Base-by-base conservation (phyloP, 2,797 vertebrate genomes). In the Spinibarbus caldwelli region DNA sequence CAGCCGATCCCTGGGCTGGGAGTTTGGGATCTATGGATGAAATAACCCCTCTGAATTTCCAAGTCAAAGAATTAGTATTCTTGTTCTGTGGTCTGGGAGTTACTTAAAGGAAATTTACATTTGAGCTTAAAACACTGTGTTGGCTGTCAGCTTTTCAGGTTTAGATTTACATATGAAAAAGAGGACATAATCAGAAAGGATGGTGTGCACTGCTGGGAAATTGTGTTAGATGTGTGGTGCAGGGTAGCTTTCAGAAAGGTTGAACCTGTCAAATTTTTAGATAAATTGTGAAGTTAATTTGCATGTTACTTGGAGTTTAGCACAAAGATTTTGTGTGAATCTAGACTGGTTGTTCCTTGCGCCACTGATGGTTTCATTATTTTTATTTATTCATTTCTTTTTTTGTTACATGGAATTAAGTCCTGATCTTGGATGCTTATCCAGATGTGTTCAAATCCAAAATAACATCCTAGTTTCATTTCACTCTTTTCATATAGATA, bases 11-110 rank as follows among this genome's bases (percentile, higher is more conserved):
- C 86, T 78, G 77, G 70, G 73, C 77, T 78, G 77, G 83, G 73
- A 86, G 85, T 88, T 85, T 88, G 82, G 85, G 78, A 76, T 87
- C 29, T 78, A 38, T 71, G 83, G 68, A 83, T 82, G 70, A 80
- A 82, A 80, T 62, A 80, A 83, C 80, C 67, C 38, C 34, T 80
- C 49, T 59, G 68, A 80, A 80, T 79, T 82, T 52, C 29, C n/a
- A 36, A 41, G 52, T 21, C 54, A 80, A 66, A 70, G 78, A 77
- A 86, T 78, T 78, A 82, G 57, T 64, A 81, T 85, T 82, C 64
- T 76, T 77, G 57, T 76, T 77, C 36, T 71, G 26, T 73, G 79
- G 57, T 75, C 31, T 79, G 49, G 36, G 19, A 36, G 45, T 67
- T 78, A 81, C 67, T 86, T 77, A 70, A 73, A 79, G 26, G 52